Base-by-base conservation (phyloP, 2,797 vertebrate genomes). In the Lindbergichthys nudifrons region DNA sequence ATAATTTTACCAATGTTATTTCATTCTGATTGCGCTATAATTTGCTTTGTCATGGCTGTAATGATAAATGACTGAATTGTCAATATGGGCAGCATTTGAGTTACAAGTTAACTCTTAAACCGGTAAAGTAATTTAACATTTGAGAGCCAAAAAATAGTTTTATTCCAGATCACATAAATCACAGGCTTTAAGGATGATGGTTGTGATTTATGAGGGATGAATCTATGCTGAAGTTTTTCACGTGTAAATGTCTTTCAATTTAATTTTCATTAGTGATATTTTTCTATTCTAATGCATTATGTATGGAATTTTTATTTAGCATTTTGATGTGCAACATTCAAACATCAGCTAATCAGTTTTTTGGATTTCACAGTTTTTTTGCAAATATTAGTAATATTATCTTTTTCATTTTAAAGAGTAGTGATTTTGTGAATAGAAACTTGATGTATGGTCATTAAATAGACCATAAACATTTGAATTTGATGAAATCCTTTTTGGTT, bases 1-100 rank as follows among this genome's bases (percentile, higher is more conserved):
- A 13, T 63, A 2, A 66, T 60, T 64, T 21, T 52, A 30, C 70
- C 43, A 26, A 36, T 30, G 42, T 70, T 10, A 53, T 72, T 73
- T 66, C 57, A 26, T 32, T 70, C 43, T 54, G 43, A 74, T 66
- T 78, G 48, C 79, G 88, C 18, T 63, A 65, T 53, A 21, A 19
- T 70, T 36, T 64, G 21, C 63, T 71, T 36, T 63, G 30, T 59
- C 13, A 19, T 15, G 63, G 48, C 13, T 32, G 4, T 19, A 3
- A 11, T 46, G 61, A 18, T 45, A 46, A 18, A 52, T 9, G 45
- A 42, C 21, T 14, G 15, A 64, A 42, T 58, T 53, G 71, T 30
- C 42, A 10, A 56, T 5, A 54, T 41, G 8, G 19, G 42, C 70
- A 73, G 56, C 73, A 56, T 75, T 64, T 66, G 8, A 32, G n/a